Conservation (phyloP, 2,113 vertebrate species). For the Phoenicopterus ruber region DNA sequence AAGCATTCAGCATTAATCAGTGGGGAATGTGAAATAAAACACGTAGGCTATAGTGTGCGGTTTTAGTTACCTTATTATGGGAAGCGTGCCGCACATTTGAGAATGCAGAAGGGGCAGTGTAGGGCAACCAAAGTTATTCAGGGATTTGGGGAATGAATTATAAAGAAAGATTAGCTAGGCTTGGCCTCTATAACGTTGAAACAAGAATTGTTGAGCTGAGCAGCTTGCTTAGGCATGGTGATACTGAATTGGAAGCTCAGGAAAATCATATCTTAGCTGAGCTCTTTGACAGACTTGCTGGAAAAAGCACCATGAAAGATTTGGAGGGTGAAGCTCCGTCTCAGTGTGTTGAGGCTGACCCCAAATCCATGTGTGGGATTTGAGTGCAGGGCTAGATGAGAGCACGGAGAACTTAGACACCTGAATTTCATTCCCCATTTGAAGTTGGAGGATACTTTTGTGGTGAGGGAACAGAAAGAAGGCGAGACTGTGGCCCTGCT, state of each 20-base stretch:
- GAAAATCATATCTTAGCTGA: not conserved
- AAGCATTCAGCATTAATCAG: conserved; percentile 35
- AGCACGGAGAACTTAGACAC: not conserved
- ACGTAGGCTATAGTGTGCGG: conserved; percentile 30
- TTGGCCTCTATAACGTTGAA: conserved; percentile 45
- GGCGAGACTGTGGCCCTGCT: not conserved
- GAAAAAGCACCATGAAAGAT: not conserved
- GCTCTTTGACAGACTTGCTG: not conserved
- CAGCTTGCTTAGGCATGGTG: not conserved
- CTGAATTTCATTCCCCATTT: not conserved
- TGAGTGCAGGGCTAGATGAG: not conserved
- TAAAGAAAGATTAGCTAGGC: conserved; percentile 49
- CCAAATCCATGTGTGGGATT: not conserved
- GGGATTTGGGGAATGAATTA: conserved; percentile 54
- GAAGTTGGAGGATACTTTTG: not conserved
- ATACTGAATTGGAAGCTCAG: conserved; percentile 1
- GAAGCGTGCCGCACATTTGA: not conserved
- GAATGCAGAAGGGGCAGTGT: not conserved
- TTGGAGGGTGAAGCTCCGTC: not conserved
- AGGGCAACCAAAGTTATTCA: conserved; percentile 38
- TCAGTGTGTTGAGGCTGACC: not conserved
- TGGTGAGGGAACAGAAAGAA: not conserved
- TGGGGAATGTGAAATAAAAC: not conserved
- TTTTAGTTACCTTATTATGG: conserved; percentile 18
- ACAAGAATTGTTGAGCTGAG: conserved; percentile 32